A percentile compares a stretch with the other conserved stretches of the same genome.
Conservation (phyloP, 2,888 invertebrate genomes). For the Lepetodrilus schrolli region DNA sequence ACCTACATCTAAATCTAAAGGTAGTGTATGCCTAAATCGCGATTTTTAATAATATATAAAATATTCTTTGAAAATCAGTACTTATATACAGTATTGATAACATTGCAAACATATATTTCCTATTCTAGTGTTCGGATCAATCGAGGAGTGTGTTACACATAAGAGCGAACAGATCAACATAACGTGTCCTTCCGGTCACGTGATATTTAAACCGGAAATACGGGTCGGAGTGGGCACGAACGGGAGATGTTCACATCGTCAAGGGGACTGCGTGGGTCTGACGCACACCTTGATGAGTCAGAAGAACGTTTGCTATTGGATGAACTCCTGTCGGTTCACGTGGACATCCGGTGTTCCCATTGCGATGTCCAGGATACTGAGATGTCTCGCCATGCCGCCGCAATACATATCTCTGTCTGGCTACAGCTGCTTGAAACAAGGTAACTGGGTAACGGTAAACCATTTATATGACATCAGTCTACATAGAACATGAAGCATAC, state of each 20-base stretch:
- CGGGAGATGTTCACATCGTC: constrained; percentile 1
- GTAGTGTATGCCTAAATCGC: no score
- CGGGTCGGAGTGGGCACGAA: constrained; percentile 24
- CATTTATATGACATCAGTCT: no score
- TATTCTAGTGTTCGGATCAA: neutral
- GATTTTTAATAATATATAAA: no score
- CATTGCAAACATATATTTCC: no score
- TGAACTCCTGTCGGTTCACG: constrained; percentile 40
- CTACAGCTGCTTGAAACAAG: constrained; percentile 47
- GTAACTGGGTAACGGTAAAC: constrained; percentile 28
- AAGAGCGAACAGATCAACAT: constrained; percentile 27
- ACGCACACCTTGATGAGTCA: constrained; percentile 45
- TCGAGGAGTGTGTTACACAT: constrained; percentile 28
- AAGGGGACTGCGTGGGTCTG: constrained; percentile 43
- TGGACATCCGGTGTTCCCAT: constrained; percentile 43
- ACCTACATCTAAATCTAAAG: no score
- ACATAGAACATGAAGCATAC: no score
- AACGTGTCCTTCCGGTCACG: constrained; percentile 32
- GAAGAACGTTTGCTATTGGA: constrained; percentile 48
- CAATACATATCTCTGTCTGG: constrained; percentile 35
- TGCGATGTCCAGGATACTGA: constrained; percentile 30
- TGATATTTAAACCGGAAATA: constrained; percentile 37
- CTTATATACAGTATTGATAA: no score
- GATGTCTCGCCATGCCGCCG: constrained; percentile 38
- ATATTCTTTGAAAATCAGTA: no score